Conservation (phyloP, 1,140 invertebrate genomes). For the silkworm (Bombyx mori) region DNA sequence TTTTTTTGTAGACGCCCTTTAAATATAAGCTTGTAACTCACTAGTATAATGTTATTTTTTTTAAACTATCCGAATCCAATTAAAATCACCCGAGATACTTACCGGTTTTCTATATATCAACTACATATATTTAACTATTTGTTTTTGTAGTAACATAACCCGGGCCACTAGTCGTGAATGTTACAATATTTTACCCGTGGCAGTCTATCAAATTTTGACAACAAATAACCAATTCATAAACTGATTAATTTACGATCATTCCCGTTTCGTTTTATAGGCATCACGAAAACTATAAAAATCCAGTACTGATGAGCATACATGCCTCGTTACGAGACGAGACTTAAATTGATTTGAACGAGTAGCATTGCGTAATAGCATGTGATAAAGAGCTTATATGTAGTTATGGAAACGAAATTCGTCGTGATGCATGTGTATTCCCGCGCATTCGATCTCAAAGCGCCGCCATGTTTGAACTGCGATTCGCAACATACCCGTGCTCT, state of each 20-base stretch:
- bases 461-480: slow-evolving; percentile 70
- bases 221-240: neutral
- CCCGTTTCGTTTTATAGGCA: slow-evolving; percentile 5
- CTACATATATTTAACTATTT: too few relatives aligned
- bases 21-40: too few relatives aligned
- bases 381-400: neutral
- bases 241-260: slow-evolving; percentile 5
- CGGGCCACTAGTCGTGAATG: too few relatives aligned
- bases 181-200: too few relatives aligned
- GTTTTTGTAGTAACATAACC: too few relatives aligned
- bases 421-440: slow-evolving; percentile 26
- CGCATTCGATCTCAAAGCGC: slow-evolving; percentile 52
- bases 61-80: too few relatives aligned
- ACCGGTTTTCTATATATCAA: too few relatives aligned
- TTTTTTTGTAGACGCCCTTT: too few relatives aligned
- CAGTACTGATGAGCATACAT: slow-evolving; percentile 4
- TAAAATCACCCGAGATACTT: too few relatives aligned
- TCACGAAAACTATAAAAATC: slow-evolving; percentile 1
- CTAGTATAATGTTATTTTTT: too few relatives aligned
- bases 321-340: slow-evolving; percentile 3
- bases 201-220: too few relatives aligned
- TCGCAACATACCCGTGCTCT: slow-evolving; percentile 64
- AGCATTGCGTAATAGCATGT: slow-evolving; percentile 1
- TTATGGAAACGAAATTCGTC: slow-evolving; percentile 8
- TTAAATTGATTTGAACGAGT: slow-evolving; percentile 8